phyloP scores from a whole-genome alignment of 1,140 invertebrate genomes.

The Trichonephila clavata region DNA sequence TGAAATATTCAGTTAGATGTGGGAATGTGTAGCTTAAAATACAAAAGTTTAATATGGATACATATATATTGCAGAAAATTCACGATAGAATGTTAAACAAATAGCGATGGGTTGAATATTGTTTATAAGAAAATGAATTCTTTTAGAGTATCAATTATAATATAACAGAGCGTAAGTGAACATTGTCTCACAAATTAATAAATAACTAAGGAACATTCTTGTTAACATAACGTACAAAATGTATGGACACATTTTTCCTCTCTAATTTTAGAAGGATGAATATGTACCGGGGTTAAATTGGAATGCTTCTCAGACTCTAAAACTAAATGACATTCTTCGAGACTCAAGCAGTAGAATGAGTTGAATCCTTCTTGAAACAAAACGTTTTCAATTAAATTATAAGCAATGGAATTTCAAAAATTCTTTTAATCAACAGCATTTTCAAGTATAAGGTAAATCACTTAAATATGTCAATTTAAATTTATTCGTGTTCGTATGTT shows the following conservation, averaged over 20 bases:
- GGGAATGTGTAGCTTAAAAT: too few relatives aligned
- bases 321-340: not conserved
- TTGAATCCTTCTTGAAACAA: not conserved
- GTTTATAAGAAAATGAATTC: too few relatives aligned
- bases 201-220: too few relatives aligned
- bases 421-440: not conserved
- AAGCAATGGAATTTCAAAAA: not conserved
- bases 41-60: too few relatives aligned
- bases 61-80: too few relatives aligned
- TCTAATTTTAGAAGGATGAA: not conserved
- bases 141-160: too few relatives aligned
- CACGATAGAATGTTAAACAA: too few relatives aligned
- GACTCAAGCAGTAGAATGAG: not conserved
- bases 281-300: not conserved
- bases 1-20: too few relatives aligned
- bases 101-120: too few relatives aligned
- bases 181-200: too few relatives aligned
- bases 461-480: not conserved
- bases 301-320: not conserved
- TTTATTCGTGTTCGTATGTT: not conserved
- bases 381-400: constrained; percentile 4
- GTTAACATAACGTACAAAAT: not conserved
- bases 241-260: not conserved
- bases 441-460: not conserved
- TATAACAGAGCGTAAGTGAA: too few relatives aligned